Evolutionary conservation across 64 coral and sea anemone genomes (phyloP).

Genomic region (Porites lutea): DNA sequence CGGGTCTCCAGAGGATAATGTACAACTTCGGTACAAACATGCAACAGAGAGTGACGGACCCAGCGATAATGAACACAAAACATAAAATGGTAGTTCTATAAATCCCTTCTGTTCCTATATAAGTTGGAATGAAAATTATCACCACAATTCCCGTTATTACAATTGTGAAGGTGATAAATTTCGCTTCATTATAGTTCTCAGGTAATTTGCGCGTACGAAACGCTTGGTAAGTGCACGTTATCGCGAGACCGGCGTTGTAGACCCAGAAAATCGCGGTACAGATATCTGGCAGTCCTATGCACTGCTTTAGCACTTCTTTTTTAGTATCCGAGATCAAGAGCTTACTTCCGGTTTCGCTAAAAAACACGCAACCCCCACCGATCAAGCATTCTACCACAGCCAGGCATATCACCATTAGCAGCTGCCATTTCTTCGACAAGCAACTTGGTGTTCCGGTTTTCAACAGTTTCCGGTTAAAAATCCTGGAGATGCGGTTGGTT

Average conservation of each 20-base stretch:
- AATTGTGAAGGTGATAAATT: constrained; percentile 91
- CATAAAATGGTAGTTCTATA: constrained; percentile 84
- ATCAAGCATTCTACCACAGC: constrained; percentile 73
- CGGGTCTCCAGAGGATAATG: constrained; percentile 77
- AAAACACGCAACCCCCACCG: constrained; percentile 33
- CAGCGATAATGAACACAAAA: constrained; percentile 88
- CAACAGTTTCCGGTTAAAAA: constrained; percentile 83
- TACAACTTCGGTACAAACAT: constrained; percentile 91
- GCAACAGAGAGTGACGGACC: constrained; percentile 60
- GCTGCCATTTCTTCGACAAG: constrained; percentile 83
- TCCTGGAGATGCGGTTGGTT: constrained; percentile 87
- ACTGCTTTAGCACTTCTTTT: constrained; percentile 78
- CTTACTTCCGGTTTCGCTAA: constrained; percentile 55
- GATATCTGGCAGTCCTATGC: constrained; percentile 64
- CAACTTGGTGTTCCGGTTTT: constrained; percentile 76
- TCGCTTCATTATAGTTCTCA: constrained; percentile 91
- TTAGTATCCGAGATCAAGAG: constrained; percentile 59
- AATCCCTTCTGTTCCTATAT: constrained; percentile 78
- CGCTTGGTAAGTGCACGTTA: constrained; percentile 86
- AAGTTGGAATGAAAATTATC: constrained; percentile 81
- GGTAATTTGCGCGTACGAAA: constrained; percentile 83
- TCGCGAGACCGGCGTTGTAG: constrained; percentile 69
- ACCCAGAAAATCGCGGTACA: constrained; percentile 81
- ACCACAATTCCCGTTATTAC: constrained; percentile 91
- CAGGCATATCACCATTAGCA: constrained; percentile 75